A percentile compares a stretch with the other conserved stretches of the same genome.
These are phyloP conservation scores for Syrphus vitripennis DNA, from an alignment of 2,888 invertebrate species.

Conservation along the genomic window DNA sequence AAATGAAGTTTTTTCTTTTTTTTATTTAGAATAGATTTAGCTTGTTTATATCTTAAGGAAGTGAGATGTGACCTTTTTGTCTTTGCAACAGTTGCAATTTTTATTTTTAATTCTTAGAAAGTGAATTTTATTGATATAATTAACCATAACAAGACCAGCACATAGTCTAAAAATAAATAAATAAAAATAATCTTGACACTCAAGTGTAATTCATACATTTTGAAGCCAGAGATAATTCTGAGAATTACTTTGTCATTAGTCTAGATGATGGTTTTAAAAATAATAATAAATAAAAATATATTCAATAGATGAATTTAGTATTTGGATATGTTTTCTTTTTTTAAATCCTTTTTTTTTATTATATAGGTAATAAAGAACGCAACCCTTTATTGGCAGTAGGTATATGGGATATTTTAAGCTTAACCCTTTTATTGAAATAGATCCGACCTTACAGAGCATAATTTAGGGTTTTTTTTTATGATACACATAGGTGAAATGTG, in stretches of 20 bases:
- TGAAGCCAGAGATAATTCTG: no score
- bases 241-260: not conserved
- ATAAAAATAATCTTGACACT: no score
- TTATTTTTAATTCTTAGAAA: not conserved
- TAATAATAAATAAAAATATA: not conserved
- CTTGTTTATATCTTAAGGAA: not conserved
- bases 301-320: not conserved
- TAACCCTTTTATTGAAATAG: no score
- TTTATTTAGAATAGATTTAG: not conserved
- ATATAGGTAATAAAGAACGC: no score
- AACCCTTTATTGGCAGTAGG: no score
- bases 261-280: not conserved
- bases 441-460: no score
- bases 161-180: not conserved
- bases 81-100: not conserved
- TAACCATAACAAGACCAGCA: not conserved
- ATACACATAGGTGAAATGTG: no score
- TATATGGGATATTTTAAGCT: no score
- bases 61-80: conserved; percentile 14
- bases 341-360: no score
- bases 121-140: not conserved
- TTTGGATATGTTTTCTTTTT: no score
- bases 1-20: conserved; percentile 10
- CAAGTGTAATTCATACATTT: no score
- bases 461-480: no score